Evolutionary conservation across 2,888 invertebrate genomes (phyloP).

Genomic region (Dimorphilus gyrociliatus): DNA sequence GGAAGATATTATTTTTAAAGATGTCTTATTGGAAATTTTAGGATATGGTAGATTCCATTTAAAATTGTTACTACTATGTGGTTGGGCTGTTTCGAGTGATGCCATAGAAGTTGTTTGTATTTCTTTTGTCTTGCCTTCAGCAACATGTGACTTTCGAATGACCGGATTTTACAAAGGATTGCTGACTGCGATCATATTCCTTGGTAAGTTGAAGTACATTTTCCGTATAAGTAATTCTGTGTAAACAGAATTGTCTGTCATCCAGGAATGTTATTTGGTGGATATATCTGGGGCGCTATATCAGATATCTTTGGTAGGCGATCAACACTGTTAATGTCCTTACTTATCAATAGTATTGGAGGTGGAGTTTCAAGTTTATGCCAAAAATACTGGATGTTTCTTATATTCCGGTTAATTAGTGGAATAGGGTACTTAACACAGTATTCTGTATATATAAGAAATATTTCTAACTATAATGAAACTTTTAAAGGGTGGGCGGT

Average conservation of each 20-base stretch:
- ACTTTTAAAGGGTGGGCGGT: slow-evolving; percentile 54
- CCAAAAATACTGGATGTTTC: slow-evolving; percentile 69
- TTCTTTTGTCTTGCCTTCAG: slow-evolving; percentile 81
- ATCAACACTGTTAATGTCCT: slow-evolving; percentile 70
- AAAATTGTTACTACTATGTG: slow-evolving; percentile 70
- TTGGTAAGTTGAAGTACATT: slow-evolving; percentile 43
- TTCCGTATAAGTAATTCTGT: too few species aligned
- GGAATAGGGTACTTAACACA: slow-evolving; percentile 86
- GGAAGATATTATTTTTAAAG: too few species aligned
- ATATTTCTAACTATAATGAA: background rate
- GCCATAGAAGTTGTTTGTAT: slow-evolving; percentile 79
- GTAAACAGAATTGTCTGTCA: too few species aligned
- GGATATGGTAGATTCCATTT: slow-evolving; percentile 79
- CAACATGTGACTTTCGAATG: slow-evolving; percentile 74
- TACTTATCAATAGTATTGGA: slow-evolving; percentile 72
- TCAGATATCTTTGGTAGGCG: slow-evolving; percentile 74
- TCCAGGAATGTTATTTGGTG: slow-evolving; percentile 77
- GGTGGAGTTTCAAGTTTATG: slow-evolving; percentile 78
- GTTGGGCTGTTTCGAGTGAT: slow-evolving; percentile 77
- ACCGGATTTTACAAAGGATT: slow-evolving; percentile 67
- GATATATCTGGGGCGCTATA: slow-evolving; percentile 77
- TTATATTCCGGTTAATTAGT: slow-evolving; percentile 74
- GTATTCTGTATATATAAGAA: too few species aligned
- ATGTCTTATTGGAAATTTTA: slow-evolving; percentile 28
- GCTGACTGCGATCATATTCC: slow-evolving; percentile 61